Conservation (phyloP, 2,113 vertebrate genomes). For the Aegithalos caudatus region DNA sequence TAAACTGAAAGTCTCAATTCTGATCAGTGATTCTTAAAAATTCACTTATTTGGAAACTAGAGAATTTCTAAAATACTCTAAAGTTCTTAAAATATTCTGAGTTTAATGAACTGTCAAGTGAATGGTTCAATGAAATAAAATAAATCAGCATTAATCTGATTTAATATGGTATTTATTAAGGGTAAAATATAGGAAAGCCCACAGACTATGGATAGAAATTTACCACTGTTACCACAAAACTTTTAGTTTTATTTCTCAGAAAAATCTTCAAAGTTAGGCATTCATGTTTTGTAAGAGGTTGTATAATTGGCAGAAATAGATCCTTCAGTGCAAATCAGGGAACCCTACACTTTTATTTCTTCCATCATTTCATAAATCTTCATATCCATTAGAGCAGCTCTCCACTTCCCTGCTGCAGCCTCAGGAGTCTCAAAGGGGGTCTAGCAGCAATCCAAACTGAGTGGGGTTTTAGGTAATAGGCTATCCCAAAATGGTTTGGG, state of each 20-base stretch:
- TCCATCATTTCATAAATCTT: not conserved
- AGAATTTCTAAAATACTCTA: not conserved
- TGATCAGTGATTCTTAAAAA: not conserved
- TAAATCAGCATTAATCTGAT: not conserved
- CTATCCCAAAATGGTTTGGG: not conserved
- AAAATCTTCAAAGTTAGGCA: not conserved
- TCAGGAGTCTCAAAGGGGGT: not conserved
- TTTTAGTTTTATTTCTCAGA: not conserved
- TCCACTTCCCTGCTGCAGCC: not conserved
- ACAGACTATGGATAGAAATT: not conserved
- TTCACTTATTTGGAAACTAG: not conserved
- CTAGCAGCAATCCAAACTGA: not conserved
- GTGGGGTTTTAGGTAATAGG: not conserved
- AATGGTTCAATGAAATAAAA: not conserved
- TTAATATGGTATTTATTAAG: not conserved
- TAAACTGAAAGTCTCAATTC: not conserved
- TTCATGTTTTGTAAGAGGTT: not conserved
- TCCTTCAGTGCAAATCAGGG: not conserved
- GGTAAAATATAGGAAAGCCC: not conserved
- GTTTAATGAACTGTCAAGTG: not conserved
- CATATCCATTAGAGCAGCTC: not conserved
- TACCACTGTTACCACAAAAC: not conserved
- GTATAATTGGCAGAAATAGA: not conserved
- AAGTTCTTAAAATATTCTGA: not conserved
- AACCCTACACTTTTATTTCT: not conserved